A percentile compares a stretch with the other conserved stretches of the same genome.
phyloP scores from a whole-genome alignment of 2,888 invertebrate genomes.

The Dynastes grantii region DNA sequence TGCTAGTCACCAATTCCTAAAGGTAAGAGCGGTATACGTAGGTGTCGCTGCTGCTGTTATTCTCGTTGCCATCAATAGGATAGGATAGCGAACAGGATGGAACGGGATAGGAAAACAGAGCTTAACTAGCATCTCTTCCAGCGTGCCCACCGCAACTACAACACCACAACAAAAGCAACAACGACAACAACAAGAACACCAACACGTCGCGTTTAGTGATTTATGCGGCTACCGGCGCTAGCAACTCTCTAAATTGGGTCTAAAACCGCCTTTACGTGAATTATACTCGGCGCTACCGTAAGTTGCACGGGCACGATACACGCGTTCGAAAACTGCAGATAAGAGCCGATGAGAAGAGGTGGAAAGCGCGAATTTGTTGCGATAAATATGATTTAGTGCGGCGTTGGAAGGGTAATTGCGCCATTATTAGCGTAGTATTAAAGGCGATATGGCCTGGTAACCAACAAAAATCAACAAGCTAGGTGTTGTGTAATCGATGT shows the following conservation, averaged over 20 bases:
- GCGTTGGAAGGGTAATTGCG: not conserved
- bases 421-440: not conserved
- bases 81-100: not conserved
- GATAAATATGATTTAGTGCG: constrained; percentile 53
- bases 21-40: constrained; percentile 38
- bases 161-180: not conserved
- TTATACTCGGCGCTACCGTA: constrained; percentile 53
- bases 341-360: constrained; percentile 43
- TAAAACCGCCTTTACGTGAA: constrained; percentile 55
- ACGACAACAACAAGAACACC: not conserved
- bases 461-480: not conserved
- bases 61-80: constrained; percentile 36
- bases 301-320: constrained; percentile 4
- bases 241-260: constrained; percentile 57
- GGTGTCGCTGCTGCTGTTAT: constrained; percentile 52
- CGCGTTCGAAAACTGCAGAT: constrained; percentile 4
- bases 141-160: constrained; percentile 12
- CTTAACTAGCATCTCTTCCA: constrained; percentile 53
- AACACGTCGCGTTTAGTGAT: constrained; percentile 49
- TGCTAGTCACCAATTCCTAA: no score
- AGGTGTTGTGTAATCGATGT: no score
- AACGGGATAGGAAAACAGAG: constrained; percentile 9
- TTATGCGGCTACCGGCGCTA: constrained; percentile 52
- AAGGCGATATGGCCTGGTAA: not conserved
- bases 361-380: constrained; percentile 51